phyloP scores from a whole-genome alignment of 2,113 vertebrate species.

The Sorex fumeus region DNA sequence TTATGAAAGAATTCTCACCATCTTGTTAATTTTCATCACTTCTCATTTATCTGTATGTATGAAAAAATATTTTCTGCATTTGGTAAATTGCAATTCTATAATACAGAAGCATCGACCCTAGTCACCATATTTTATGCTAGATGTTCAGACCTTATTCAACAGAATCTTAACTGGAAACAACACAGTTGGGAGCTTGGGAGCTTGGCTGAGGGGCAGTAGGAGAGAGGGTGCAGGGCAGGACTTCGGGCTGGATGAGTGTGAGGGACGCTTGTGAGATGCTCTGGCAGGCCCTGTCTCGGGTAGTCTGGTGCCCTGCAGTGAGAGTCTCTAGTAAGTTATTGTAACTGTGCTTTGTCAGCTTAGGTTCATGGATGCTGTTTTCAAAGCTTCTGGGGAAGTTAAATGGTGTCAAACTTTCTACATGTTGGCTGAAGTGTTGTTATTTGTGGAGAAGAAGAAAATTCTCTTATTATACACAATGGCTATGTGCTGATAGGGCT shows the following conservation, averaged over 20 bases:
- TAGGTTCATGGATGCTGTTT: not conserved
- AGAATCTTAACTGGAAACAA: not conserved
- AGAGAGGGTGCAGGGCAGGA: accelerated
- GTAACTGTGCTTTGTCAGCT: not conserved
- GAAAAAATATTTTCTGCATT: not conserved
- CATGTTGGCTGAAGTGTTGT: not conserved
- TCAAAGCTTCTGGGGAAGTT: not conserved
- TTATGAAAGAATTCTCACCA: not conserved
- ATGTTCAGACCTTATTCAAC: not conserved
- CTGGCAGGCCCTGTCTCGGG: too few species aligned
- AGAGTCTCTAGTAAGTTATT: not conserved
- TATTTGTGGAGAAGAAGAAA: not conserved
- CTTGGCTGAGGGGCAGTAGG: accelerated
- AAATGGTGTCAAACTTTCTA: not conserved
- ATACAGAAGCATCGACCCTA: not conserved
- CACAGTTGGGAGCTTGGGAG: not conserved
- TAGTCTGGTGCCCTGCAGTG: not conserved
- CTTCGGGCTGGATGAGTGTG: not conserved
- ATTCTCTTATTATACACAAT: not conserved
- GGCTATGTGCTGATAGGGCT: not conserved
- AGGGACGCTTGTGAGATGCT: too few species aligned
- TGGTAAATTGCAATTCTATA: not conserved
- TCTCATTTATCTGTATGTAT: not conserved
- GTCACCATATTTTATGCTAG: not conserved
- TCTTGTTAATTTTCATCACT: not conserved